A percentile compares a stretch with the other conserved stretches of the same genome.
These are phyloP conservation scores for Drosophila triauraria DNA, from an alignment of 1,140 invertebrate species.

Conservation along the genomic window DNA sequence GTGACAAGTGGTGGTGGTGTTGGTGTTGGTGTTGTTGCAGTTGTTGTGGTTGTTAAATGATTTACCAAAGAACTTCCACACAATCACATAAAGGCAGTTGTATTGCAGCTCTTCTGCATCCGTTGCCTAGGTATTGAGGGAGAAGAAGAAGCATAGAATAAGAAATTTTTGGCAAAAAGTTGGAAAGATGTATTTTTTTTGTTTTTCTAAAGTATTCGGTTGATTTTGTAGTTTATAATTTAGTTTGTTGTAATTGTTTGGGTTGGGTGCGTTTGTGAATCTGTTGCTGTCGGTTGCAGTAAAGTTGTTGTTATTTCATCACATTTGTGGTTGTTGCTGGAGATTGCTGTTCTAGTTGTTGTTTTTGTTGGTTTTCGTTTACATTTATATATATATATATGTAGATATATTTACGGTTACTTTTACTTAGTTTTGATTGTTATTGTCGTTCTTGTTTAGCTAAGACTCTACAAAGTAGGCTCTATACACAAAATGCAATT, in stretches of 20 bases:
- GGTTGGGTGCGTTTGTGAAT: constrained; percentile 43
- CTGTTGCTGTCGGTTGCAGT: constrained; percentile 32
- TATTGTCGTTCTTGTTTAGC: constrained; percentile 40
- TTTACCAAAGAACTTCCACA: constrained; percentile 85
- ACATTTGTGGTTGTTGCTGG: constrained; percentile 22
- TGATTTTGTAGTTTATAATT: constrained; percentile 17
- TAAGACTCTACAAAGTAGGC: constrained; percentile 61
- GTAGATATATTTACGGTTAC: constrained; percentile 26
- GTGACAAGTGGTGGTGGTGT: constrained; percentile 37
- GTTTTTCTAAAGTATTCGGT: constrained; percentile 4
- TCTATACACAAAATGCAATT: constrained; percentile 77
- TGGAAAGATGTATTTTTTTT: constrained; percentile 37
- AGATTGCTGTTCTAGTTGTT: constrained; percentile 26
- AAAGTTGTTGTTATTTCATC: constrained; percentile 21
- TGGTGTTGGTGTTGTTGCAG: constrained; percentile 44
- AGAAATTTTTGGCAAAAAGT: constrained; percentile 60
- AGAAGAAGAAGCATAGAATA: constrained; percentile 78
- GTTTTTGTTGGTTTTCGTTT: constrained; percentile 12
- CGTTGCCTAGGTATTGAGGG: constrained; percentile 71
- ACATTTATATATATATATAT: constrained; percentile 22
- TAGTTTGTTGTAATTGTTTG: constrained; percentile 33
- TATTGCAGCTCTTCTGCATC: constrained; percentile 84
- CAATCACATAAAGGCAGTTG: constrained; percentile 84
- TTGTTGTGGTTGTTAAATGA: constrained; percentile 70
- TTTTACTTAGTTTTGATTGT: constrained; percentile 30